A percentile compares a stretch with the other conserved stretches of the same genome.
Conservation (phyloP, 2,113 vertebrate species). For the Arvicanthis niloticus region DNA sequence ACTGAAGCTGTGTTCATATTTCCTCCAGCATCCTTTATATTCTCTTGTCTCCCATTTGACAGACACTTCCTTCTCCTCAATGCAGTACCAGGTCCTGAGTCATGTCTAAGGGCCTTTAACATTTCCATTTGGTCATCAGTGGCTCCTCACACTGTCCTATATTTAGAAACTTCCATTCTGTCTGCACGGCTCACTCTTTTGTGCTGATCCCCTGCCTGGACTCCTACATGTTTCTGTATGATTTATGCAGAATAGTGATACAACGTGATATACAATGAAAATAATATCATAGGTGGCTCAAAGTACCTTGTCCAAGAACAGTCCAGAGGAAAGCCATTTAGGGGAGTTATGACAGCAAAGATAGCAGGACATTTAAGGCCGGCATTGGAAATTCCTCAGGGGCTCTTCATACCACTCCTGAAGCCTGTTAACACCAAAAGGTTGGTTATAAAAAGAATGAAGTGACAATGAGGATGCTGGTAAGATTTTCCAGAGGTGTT, state of each 20-base stretch:
- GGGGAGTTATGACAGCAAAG: background rate
- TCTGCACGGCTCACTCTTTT: background rate
- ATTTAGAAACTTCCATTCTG: background rate
- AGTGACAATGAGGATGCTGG: background rate
- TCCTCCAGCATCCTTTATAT: background rate
- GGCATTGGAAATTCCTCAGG: background rate
- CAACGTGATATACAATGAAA: background rate
- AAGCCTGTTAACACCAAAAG: background rate
- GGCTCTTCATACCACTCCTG: background rate
- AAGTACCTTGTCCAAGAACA: background rate
- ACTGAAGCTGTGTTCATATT: background rate
- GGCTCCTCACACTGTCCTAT: fast-evolving
- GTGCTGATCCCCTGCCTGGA: background rate
- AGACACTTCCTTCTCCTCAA: background rate
- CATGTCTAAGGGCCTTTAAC: background rate
- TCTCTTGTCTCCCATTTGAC: background rate
- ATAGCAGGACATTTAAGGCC: background rate
- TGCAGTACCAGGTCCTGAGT: background rate
- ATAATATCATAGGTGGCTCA: background rate
- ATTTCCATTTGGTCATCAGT: background rate
- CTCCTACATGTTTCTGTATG: background rate
- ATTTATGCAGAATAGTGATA: background rate
- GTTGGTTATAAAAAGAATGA: background rate
- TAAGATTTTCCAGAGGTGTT: background rate
- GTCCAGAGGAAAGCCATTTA: background rate